A percentile compares a stretch with the other conserved stretches of the same genome.
These are phyloP conservation scores for Pycnomerus fuliginosus DNA, from an alignment of 2,888 invertebrate genomes.

Conservation along the genomic window DNA sequence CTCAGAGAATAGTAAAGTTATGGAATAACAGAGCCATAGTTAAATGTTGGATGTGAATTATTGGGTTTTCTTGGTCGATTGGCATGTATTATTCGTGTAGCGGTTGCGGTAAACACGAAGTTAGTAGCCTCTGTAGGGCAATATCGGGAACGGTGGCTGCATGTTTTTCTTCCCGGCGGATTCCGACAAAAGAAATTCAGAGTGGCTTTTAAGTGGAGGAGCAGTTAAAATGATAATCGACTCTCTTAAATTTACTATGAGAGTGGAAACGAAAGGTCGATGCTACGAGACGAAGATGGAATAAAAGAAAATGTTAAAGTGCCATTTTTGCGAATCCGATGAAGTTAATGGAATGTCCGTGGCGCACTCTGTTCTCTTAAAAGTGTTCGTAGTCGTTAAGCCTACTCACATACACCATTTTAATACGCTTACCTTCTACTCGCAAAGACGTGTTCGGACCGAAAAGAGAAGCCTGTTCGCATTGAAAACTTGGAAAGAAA, in stretches of 20 bases:
- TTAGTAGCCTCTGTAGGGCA: slow-evolving; percentile 23
- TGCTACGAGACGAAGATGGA: slow-evolving; percentile 28
- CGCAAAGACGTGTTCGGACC: no score
- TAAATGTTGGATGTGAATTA: slow-evolving; percentile 25
- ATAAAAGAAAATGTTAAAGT: slow-evolving; percentile 38
- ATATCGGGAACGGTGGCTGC: slow-evolving; percentile 12
- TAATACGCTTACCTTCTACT: no score
- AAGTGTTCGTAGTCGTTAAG: slow-evolving; percentile 20
- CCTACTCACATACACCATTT: no score
- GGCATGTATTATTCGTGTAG: slow-evolving; percentile 24
- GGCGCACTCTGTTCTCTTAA: slow-evolving; percentile 26
- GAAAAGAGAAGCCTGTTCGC: no score
- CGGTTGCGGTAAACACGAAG: slow-evolving; percentile 21
- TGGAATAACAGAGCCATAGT: slow-evolving; percentile 11
- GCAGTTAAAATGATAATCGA: slow-evolving; percentile 52
- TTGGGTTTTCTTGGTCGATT: slow-evolving; percentile 22
- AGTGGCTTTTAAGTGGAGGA: slow-evolving; percentile 48
- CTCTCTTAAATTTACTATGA: slow-evolving; percentile 40
- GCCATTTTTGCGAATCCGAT: slow-evolving; percentile 42
- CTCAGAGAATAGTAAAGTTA: slow-evolving; percentile 2
- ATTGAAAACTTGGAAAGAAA: no score
- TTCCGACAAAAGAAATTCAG: slow-evolving; percentile 46
- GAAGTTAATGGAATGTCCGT: slow-evolving; percentile 42
- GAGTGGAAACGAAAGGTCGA: slow-evolving; percentile 34
- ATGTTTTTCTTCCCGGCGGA: slow-evolving; percentile 33